Conservation (phyloP, 2,888 invertebrate genomes). For the Scaptomyza tumidula region DNA sequence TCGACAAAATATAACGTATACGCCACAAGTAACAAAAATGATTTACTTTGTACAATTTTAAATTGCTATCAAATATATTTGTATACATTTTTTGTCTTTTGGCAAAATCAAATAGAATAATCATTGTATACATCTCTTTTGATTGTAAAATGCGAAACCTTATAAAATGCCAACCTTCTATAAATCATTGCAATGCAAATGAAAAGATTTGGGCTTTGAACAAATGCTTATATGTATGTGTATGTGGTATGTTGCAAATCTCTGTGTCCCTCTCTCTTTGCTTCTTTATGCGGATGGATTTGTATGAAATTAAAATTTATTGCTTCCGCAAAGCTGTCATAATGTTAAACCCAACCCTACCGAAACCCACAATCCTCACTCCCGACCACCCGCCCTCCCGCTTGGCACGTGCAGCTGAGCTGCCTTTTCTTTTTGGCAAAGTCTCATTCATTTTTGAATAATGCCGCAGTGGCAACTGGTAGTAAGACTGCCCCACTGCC, state of each 20-base stretch:
- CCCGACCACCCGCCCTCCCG: neutral
- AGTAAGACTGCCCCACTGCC: neutral
- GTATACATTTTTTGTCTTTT: neutral
- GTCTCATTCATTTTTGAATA: conserved; percentile 39
- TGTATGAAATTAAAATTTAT: conserved; percentile 76
- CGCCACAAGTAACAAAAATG: neutral
- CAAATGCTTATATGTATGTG: conserved; percentile 11
- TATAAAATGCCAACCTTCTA: conserved; percentile 3
- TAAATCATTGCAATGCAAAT: conserved; percentile 35
- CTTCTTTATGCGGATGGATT: conserved; percentile 67
- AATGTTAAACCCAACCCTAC: conserved; percentile 32
- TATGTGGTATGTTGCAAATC: conserved; percentile 57
- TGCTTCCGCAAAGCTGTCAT: conserved; percentile 69
- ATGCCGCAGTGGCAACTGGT: conserved; percentile 63
- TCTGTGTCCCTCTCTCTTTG: conserved; percentile 3
- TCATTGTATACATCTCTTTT: neutral
- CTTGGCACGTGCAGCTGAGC: conserved; percentile 30
- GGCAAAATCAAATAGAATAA: neutral
- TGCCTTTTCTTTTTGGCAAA: conserved; percentile 24
- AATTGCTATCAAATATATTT: too few relatives aligned
- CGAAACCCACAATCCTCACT: neutral
- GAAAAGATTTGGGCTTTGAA: conserved; percentile 22
- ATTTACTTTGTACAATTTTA: too few relatives aligned
- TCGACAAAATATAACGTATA: neutral
- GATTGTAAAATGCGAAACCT: conserved; percentile 2